phyloP scores from a whole-genome alignment of 2,113 vertebrate genomes.

The Mesembrinibis cayennensis region DNA sequence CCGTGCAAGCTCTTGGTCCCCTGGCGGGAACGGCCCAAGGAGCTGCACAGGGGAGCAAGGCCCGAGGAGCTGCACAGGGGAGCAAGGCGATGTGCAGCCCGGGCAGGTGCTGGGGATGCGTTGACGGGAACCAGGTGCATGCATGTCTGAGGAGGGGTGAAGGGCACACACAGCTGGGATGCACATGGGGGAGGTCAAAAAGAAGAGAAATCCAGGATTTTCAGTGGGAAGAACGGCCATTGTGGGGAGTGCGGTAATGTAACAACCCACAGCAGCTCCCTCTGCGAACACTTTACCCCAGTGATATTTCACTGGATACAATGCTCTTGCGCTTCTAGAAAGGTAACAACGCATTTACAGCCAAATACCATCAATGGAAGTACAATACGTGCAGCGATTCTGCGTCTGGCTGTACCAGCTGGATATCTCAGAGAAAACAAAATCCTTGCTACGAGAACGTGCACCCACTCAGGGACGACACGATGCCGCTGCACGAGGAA shows the following conservation, averaged over 20 bases:
- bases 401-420: neutral
- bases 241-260: accelerated
- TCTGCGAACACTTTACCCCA: neutral
- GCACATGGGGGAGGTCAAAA: neutral
- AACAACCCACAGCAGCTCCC: neutral
- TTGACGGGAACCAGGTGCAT: accelerated
- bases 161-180: neutral
- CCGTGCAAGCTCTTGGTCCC: accelerated
- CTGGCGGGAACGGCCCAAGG: accelerated
- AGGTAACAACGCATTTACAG: neutral
- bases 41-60: neutral
- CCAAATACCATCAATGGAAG: neutral
- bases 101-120: neutral
- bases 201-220: neutral
- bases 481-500: accelerated
- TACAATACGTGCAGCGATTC: neutral
- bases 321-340: neutral
- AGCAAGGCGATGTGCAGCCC: neutral
- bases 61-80: accelerated
- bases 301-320: neutral
- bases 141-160: neutral
- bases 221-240: neutral
- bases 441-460: accelerated
- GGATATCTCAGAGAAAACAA: neutral
- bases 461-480: neutral